These are phyloP conservation scores for Aleiodes alternator DNA, from an alignment of 2,888 invertebrate genomes.

Conservation along the genomic window DNA sequence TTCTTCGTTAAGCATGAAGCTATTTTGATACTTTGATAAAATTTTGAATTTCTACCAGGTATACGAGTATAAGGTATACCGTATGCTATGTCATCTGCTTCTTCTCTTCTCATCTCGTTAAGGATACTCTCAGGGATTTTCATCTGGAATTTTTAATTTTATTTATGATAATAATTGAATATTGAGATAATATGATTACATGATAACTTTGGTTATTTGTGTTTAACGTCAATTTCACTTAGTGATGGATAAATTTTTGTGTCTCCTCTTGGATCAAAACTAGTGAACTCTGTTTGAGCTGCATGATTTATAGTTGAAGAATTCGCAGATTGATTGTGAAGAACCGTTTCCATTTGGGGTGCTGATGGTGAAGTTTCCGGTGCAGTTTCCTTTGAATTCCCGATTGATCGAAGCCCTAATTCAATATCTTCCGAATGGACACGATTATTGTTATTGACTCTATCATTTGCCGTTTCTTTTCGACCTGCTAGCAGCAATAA, in stretches of 20 bases:
- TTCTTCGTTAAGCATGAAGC: neutral
- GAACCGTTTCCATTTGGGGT: no score
- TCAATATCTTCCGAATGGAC: no score
- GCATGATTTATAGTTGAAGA: no score
- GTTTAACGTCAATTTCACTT: neutral
- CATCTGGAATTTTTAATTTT: constrained; percentile 1
- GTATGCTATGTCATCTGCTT: constrained; percentile 4
- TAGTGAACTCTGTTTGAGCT: no score
- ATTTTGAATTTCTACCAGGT: constrained; percentile 24
- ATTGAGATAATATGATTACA: neutral
- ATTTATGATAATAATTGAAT: no score
- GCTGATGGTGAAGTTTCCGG: no score
- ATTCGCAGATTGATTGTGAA: neutral
- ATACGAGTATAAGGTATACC: constrained; percentile 25
- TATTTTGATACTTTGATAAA: neutral
- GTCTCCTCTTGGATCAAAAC: no score
- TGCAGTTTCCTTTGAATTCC: no score
- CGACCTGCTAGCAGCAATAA: constrained; percentile 1
- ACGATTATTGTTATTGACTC: no score
- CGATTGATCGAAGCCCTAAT: no score
- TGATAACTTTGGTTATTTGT: neutral
- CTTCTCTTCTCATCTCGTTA: neutral
- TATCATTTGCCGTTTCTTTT: neutral
- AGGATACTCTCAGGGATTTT: neutral
- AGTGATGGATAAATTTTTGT: neutral